Base-by-base conservation (phyloP, 2,797 vertebrate species). In the Sebastes steindachneri region DNA sequence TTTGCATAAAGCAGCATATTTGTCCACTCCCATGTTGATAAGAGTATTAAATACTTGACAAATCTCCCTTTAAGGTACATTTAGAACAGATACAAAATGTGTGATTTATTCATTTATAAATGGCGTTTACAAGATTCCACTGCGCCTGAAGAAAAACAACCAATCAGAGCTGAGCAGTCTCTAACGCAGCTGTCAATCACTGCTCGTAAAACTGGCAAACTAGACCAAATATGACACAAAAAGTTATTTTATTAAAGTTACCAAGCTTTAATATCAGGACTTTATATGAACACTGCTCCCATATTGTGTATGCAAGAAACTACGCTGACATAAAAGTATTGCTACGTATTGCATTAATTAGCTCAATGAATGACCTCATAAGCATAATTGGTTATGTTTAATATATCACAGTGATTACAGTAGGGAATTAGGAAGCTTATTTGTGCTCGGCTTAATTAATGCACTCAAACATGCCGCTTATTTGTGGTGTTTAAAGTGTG, bases 301-400 rank as follows among this genome's bases (percentile, higher is more conserved):
- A 64, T 57, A 33, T 73, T 62, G 41, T 82, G 41, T 82, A n/a
- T 68, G 55, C 57, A 76, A 68, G 15, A 68, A 75, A 64, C 48
- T 25, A 10, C 5, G 10, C 68, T 79, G 81, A 81, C 81, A 79
- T 58, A 10, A 57, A 87, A 33, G 25, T 28, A 73, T 83, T 17
- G 53, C 80, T 70, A 25, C 57, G 54, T 63, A 17, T 88, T 81
- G 58, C 73, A 74, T 89, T 85, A 76, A 88, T 91, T 82, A 82
- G 63, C 79, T 62, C 58, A 78, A 85, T 88, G 67, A 88, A 91
- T 84, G 68, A 73, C 77, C 79, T 85, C 57, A 80, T 89, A 68
- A 87, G 77, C 80, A 89, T 89, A 83, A 83, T 85, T 82, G 80
- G 80, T 80, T 80, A 66, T 89, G 85, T 88, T 91, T 81, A 79